These are phyloP conservation scores for Entomyzon cyanotis DNA, from an alignment of 2,113 vertebrate genomes.

Conservation along the genomic window DNA sequence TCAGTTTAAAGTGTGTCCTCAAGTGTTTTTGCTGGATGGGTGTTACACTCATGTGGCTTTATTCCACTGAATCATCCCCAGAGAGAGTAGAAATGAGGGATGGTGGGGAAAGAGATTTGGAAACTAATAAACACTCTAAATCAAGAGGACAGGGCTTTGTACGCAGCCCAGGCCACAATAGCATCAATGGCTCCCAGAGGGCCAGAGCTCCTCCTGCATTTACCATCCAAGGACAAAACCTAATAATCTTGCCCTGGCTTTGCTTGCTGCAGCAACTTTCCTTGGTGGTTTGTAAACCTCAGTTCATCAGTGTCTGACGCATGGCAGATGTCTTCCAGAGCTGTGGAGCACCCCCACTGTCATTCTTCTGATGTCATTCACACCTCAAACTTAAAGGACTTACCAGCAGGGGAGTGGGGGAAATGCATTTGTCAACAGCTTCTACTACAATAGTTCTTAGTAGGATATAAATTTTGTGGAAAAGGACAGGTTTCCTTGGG, in stretches of 20 bases:
- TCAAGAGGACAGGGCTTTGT: conserved; percentile 3
- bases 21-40: conserved; percentile 18
- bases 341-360: not conserved
- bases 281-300: not conserved
- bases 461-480: not conserved
- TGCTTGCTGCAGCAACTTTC: not conserved
- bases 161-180: not conserved
- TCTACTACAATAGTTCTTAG: not conserved
- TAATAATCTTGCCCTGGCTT: not conserved
- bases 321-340: not conserved
- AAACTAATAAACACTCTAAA: conserved; percentile 29
- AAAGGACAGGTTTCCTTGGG: not conserved
- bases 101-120: not conserved
- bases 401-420: not conserved
- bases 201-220: not conserved
- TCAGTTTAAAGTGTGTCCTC: conserved; percentile 4
- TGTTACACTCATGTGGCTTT: not conserved
- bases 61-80: not conserved
- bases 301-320: not conserved
- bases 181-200: not conserved
- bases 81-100: not conserved
- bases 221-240: not conserved
- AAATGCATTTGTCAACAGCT: not conserved
- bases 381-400: not conserved
- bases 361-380: not conserved